Conservation (phyloP, 2,888 invertebrate species). For the Escarpia spicata region DNA sequence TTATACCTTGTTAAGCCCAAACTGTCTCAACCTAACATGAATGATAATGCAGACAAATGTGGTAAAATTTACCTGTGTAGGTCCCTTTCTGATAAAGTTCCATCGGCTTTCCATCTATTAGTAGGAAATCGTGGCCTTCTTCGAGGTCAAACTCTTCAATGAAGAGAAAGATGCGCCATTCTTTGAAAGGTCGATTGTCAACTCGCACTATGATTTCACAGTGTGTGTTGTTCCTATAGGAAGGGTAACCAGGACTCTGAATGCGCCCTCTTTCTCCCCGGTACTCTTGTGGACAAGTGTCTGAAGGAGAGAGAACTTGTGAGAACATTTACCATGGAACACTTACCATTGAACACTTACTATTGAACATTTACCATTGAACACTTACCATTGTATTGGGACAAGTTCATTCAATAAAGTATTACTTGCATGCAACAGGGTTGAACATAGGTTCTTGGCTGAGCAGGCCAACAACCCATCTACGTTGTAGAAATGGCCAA, state of each 20-base stretch:
- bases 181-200: not conserved
- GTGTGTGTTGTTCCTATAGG: constrained; percentile 12
- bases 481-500: too few species aligned
- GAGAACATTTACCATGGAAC: not conserved
- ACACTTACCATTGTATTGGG: too few species aligned
- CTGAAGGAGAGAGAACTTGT: not conserved
- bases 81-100: not conserved
- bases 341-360: not conserved
- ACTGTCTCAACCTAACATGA: not conserved
- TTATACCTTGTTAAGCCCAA: not conserved
- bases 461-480: too few species aligned
- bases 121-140: not conserved
- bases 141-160: not conserved
- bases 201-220: not conserved
- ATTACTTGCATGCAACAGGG: too few species aligned
- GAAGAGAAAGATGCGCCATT: not conserved
- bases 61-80: not conserved
- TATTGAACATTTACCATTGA: too few species aligned
- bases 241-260: not conserved
- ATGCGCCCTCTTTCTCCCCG: not conserved
- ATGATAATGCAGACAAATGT: not conserved
- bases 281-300: not conserved
- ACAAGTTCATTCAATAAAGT: too few species aligned
- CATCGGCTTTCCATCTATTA: not conserved
- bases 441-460: too few species aligned